A percentile compares a stretch with the other conserved stretches of the same genome.
These are phyloP conservation scores for Acanthiza pusilla DNA, from an alignment of 2,797 vertebrate genomes.

Conservation along the genomic window DNA sequence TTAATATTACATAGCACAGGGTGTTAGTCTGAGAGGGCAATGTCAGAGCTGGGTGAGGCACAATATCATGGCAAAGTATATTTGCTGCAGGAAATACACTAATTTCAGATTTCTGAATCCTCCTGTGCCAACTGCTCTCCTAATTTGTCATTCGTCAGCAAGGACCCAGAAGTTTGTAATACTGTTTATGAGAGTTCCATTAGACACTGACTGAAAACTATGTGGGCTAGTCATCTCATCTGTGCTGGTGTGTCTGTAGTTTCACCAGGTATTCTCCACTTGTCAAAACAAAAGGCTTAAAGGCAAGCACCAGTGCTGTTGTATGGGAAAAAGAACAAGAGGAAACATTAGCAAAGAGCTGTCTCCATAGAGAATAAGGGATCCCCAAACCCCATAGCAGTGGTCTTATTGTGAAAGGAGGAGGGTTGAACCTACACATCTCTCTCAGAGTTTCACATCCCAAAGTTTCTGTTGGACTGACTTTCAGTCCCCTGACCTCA, in stretches of 20 bases:
- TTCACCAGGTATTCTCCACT: background rate
- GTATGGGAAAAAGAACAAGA: background rate
- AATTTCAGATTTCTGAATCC: background rate
- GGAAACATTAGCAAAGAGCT: background rate
- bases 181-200: background rate
- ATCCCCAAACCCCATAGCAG: background rate
- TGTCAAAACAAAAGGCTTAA: background rate
- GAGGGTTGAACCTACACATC: background rate
- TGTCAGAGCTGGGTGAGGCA: background rate
- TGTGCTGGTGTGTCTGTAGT: background rate
- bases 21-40: background rate
- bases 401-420: background rate
- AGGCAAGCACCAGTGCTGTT: background rate
- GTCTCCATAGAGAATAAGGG: background rate
- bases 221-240: background rate
- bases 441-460: background rate
- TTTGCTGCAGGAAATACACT: background rate
- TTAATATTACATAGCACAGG: background rate
- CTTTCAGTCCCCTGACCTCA: background rate
- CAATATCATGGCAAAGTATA: background rate
- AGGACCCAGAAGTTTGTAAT: background rate
- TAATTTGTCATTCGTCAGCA: background rate
- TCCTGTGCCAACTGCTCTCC: background rate
- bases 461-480: background rate
- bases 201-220: background rate